phyloP scores from a whole-genome alignment of 2,113 vertebrate genomes.

The Podarcis raffonei region DNA sequence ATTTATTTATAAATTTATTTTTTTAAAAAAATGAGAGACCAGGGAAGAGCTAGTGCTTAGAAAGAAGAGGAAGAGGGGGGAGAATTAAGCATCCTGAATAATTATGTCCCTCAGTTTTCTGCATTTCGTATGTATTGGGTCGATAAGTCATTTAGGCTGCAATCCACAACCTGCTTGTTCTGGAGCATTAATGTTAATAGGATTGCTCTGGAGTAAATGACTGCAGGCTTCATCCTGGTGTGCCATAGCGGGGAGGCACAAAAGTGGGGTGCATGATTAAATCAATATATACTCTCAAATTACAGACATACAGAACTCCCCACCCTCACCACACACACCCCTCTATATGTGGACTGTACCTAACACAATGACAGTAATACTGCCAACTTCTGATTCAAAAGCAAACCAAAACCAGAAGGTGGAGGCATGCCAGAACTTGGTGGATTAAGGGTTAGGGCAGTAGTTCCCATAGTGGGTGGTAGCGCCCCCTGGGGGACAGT shows the following conservation, averaged over 20 bases:
- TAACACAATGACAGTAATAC: not conserved
- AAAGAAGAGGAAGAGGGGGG: not conserved
- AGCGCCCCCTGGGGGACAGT: no score
- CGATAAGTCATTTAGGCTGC: slow-evolving; percentile 15
- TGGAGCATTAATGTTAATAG: not conserved
- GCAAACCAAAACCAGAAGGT: not conserved
- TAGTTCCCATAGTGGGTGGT: no score
- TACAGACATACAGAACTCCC: not conserved
- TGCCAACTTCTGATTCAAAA: not conserved
- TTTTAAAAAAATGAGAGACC: not conserved
- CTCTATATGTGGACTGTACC: not conserved
- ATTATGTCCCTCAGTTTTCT: not conserved
- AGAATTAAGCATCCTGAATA: not conserved
- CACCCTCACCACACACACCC: no score
- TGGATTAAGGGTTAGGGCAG: not conserved
- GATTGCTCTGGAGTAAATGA: slow-evolving; percentile 11
- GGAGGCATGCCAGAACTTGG: not conserved
- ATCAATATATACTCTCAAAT: not conserved
- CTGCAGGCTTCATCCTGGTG: not conserved
- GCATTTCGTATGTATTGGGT: slow-evolving; percentile 8
- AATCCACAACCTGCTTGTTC: not conserved
- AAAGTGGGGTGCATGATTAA: not conserved
- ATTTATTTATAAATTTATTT: not conserved
- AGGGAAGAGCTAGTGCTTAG: not conserved
- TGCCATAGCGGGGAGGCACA: not conserved